Evolutionary conservation across 2,797 vertebrate species (phyloP), one percentile per base, ranked within the genome.

Genomic region (Neoniphon sammara): DNA sequence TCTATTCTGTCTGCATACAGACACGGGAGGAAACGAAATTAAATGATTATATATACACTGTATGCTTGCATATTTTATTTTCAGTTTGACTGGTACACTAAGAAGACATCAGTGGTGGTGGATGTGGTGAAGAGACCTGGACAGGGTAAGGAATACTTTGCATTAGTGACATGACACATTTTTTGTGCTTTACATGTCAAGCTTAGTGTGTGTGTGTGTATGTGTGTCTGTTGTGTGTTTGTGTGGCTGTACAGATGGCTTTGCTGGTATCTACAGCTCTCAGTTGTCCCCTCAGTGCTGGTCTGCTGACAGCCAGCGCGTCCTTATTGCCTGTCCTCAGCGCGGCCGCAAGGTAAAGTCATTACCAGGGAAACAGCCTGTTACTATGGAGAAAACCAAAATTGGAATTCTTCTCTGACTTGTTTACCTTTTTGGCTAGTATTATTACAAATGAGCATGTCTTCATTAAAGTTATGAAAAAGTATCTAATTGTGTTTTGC

Each of bases 81-180:
- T 15, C 69, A 99, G 98, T 98, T 96, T 1, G 96, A 99, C 90
- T 99, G 97, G 98, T 97, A 97, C 78, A 98, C 97, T 2, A 97
- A 96, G 91, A 91, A 95, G 82, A 97, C 95, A 1, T 95, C 94
- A 0, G 93, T 95, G 0, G 95, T 98, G 80, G 94, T 99, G 87
- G 97, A 97, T 49, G 71, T 94, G 1, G 94, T 99, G 56, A 93
- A 92, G 5, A 93, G 94, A 85, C 93, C 94, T 23, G 76, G 75
- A 30, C 91, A 94, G 82, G 96, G 98, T 98, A 76, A 79, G 73
- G 8, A 77, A 63, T 70, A 44, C 1, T 47, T 56, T 7, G 0
- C 25, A 56, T 17, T 53, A 18, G 7, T 36, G 2, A 42, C 11
- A 34, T n/a, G 1, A 57, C 3, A 34, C 12, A n/a, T 0, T 20